A percentile compares a stretch with the other conserved stretches of the same genome.
These are phyloP conservation scores for Ennomos quercinarius DNA, from an alignment of 2,888 invertebrate species.

Conservation along the genomic window DNA sequence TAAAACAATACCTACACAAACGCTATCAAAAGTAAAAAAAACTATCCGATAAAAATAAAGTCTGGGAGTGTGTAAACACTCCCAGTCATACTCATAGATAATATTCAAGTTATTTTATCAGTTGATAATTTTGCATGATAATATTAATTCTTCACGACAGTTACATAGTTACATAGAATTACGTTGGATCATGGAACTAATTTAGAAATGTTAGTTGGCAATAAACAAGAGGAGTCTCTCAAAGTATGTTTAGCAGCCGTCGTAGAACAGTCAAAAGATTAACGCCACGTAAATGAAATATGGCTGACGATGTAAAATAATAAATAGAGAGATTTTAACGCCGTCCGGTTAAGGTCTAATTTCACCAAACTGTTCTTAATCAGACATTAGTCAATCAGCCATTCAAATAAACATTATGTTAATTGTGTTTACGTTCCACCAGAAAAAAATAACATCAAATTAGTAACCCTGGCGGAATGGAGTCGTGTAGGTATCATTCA, in stretches of 20 bases:
- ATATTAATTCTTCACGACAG: slow-evolving; percentile 5
- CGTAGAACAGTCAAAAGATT: slow-evolving; percentile 31
- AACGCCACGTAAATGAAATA: slow-evolving; percentile 47
- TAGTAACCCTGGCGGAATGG: too few species aligned
- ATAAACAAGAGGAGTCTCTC: slow-evolving; percentile 13
- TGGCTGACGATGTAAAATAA: slow-evolving; percentile 53
- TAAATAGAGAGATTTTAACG: slow-evolving; percentile 38
- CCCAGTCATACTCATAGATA: slow-evolving; percentile 41
- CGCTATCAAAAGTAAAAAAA: slow-evolving; percentile 11
- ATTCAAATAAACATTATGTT: too few species aligned
- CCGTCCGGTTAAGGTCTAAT: slow-evolving; percentile 25
- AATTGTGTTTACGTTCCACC: too few species aligned
- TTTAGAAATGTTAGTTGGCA: slow-evolving; percentile 15
- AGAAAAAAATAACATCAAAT: too few species aligned
- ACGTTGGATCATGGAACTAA: slow-evolving; percentile 11
- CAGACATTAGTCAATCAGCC: too few species aligned
- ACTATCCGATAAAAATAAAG: slow-evolving; percentile 27
- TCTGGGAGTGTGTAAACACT: slow-evolving; percentile 40
- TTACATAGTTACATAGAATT: not conserved
- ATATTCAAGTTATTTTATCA: slow-evolving; percentile 44
- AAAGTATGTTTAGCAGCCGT: slow-evolving; percentile 36
- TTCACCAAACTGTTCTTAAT: too few species aligned
- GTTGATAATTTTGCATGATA: slow-evolving; percentile 35
- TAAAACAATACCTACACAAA: not conserved
- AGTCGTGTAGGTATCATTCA: too few species aligned